phyloP scores from a whole-genome alignment of 2,888 invertebrate genomes.

The Microchrysa polita region DNA sequence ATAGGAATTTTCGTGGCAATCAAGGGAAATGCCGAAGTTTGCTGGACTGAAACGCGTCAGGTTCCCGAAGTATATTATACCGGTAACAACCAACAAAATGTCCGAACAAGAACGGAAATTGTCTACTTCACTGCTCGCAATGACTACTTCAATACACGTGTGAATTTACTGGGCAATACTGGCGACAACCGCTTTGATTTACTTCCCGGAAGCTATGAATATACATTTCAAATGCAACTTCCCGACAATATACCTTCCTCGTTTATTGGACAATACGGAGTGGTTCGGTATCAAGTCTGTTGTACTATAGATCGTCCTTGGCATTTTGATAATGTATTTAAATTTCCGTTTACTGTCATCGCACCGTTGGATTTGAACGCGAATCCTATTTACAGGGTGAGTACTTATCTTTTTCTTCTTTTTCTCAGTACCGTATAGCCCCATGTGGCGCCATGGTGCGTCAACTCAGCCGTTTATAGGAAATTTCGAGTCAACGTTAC shows the following conservation, averaged over 20 bases:
- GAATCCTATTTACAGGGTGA: not conserved
- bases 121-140: slow-evolving; percentile 53
- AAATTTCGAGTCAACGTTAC: no score
- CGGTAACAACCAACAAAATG: no score
- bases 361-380: slow-evolving; percentile 79
- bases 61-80: no score
- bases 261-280: slow-evolving; percentile 78
- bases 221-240: slow-evolving; percentile 77
- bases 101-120: slow-evolving; percentile 55
- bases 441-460: no score
- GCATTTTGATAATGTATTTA: slow-evolving; percentile 84
- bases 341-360: slow-evolving; percentile 78
- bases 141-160: slow-evolving; percentile 58
- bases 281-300: slow-evolving; percentile 80
- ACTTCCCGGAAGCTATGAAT: slow-evolving; percentile 74
- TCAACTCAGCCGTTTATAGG: no score
- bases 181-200: slow-evolving; percentile 74
- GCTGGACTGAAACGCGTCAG: slow-evolving; percentile 15
- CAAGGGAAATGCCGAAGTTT: slow-evolving; percentile 8
- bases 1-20: slow-evolving; percentile 32
- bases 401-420: no score
- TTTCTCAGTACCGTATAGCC: no score
- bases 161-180: slow-evolving; percentile 60
- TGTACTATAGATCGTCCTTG: slow-evolving; percentile 83
- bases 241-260: slow-evolving; percentile 75